Base-by-base conservation (phyloP, 2,797 vertebrate genomes). In the Epinephelus awoara region DNA sequence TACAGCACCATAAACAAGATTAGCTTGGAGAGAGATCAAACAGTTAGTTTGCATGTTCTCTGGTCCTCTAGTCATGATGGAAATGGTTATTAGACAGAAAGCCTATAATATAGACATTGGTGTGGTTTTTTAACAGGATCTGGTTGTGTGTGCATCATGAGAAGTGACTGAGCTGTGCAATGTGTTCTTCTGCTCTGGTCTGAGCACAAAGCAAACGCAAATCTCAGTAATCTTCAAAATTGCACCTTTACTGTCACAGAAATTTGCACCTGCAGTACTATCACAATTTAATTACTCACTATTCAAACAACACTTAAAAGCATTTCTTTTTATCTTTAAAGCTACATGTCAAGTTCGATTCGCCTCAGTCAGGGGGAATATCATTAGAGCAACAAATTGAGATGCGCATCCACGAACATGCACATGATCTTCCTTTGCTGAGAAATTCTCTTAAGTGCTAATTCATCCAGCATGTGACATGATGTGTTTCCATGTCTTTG, bases 21-120 rank as follows among this genome's bases (percentile, higher is more conserved):
- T 65, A 61, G 54, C 47, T 61, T 70, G 54, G 49, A 75, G 56
- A 11, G 66, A 71, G 49, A 66, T 83, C 15, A 59, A 73, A 58
- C 25, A 47, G 25, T 13, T 67, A 18, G 12, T 50, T 27, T 46
- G 6, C 12, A 4, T 68, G 38, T 46, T 56, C 50, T 47, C 12
- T 27, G 17, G 44, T 57, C 38, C 13, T 38, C 38, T 0, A 56
- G 6, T 5, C 52, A 54, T 66, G 61, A 46, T 69, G 59, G 29
- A 59, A 67, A 65, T 6, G 52, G 54, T 54, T 65, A n/a, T 38
- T 15, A 25, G n/a, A 69, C 3, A 51, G 56, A 67, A 51, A 61
- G 8, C 2, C 18, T 21, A 23, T 38, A 42, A 57, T 46, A 19
- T 17, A 75, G 29, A 66, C n/a, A n/a, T 42, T 8, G 18, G 6